Evolutionary conservation across 2,797 vertebrate species (phyloP), one percentile per base, ranked within the genome.

Genomic region (Labeo calbasu): DNA sequence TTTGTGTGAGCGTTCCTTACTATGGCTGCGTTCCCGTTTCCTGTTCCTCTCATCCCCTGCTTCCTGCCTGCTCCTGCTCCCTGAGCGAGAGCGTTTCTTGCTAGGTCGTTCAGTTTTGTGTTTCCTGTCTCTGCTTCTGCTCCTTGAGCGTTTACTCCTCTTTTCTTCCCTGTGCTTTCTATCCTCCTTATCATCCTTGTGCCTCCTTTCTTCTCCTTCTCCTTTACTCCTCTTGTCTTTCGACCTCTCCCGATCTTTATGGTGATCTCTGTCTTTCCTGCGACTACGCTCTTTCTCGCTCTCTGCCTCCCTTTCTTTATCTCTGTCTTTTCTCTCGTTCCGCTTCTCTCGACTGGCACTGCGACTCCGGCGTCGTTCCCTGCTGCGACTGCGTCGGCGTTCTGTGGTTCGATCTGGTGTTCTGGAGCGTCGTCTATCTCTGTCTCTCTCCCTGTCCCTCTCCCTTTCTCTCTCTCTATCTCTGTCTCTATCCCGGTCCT

Each of bases 171-270:
- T 95, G 89, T 96, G 94, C 71, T 93, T 90, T n/a, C 82, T 85
- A 3, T 95, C 95, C 32, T 89, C 90, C 94, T 96, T 92, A 89
- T 96, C 91, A 12, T 97, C 93, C 93, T 95, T 92, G 93, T 97
- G 93, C 92, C 71, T 93, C 91, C 96, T 80, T 89, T 97, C 90
- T 70, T 96, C 91, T 82, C 92, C 88, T 92, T 97, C 97, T 81
- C 93, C 96, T 88, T 96, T 96, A 90, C 91, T 95, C 87, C 96
- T 97, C 72, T 95, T 95, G 59, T 99, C 98, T 85, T 97, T 97
- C 87, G 98, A 97, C 86, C 95, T 96, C 87, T 96, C 96, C 86
- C 92, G 86, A 77, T 99, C 97, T 84, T 94, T 95, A 84, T 99
- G 96, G 85, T 87, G 90, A 63, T 95, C 94, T 0, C 83, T 72